Evolutionary conservation across 2,888 invertebrate species (phyloP), one percentile per base, ranked within the genome.

Genomic region (Diploptera punctata): DNA sequence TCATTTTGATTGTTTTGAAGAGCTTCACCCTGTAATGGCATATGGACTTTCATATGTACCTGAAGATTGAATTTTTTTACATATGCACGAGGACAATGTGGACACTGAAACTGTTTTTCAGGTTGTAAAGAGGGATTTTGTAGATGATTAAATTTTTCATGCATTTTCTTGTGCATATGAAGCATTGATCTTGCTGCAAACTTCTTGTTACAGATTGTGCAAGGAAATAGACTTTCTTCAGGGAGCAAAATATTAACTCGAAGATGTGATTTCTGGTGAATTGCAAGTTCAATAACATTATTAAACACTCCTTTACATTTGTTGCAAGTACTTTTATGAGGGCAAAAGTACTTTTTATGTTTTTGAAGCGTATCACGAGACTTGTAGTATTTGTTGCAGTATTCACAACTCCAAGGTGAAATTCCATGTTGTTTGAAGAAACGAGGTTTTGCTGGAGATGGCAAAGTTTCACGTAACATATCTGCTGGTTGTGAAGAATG

Each of bases 351-450:
- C 38, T 33, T 71, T 5, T 49, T 29, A 33, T 71, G 71, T 49
- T 71, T 71, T n/a, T 52, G 43, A 16, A 65, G 54, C 21, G 71
- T 71, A 18, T 52, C 43, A 38, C 21, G 61, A 16, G 62, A 65
- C 21, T 71, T 71, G 26, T 49, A 71, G 43, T 33, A 52, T 26
- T 71, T 71, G 54, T 71, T 71, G 54, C 71, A 72, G 9, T 38
- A 57, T 3, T 68, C 49, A 54, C 68, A 72, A 16, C 26, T 47
- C 67, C 67, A 72, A 2, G 44, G 72, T 1, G 61, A 29, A n/a
- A n/a, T n/a, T n/a, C n/a, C n/a, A n/a, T n/a, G n/a, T n/a, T n/a
- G n/a, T n/a, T n/a, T n/a, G n/a, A n/a, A n/a, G n/a, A n/a, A n/a
- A n/a, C n/a, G n/a, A n/a, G n/a, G n/a, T n/a, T n/a, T n/a, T n/a